Conservation (phyloP, 2,113 vertebrate species). For the Probosciger aterrimus region DNA sequence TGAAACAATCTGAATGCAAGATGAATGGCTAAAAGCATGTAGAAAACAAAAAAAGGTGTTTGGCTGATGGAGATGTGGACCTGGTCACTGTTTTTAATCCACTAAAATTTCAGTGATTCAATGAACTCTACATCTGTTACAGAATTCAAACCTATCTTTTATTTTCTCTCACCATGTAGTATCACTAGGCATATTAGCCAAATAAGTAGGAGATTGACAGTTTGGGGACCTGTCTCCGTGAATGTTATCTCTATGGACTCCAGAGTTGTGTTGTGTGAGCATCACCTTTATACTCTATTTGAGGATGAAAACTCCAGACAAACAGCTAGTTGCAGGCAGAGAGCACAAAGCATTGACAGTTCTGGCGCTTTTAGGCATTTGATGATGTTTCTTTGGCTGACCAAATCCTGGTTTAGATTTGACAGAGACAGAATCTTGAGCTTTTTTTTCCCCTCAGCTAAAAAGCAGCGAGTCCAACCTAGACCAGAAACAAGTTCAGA, state of each 20-base stretch:
- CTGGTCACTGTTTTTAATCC: not conserved
- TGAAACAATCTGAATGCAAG: not conserved
- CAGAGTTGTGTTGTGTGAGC: not conserved
- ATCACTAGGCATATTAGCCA: not conserved
- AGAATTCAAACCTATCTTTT: not conserved
- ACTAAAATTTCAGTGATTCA: not conserved
- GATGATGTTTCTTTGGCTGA: not conserved
- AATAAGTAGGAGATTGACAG: not conserved
- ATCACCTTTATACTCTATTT: rapidly evolving
- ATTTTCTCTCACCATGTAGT: not conserved
- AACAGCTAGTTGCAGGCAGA: not conserved
- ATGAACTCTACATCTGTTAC: not conserved
- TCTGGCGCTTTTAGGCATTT: not conserved
- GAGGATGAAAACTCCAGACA: not conserved
- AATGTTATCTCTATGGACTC: not conserved
- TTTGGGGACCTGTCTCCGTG: not conserved
- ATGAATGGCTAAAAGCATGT: not conserved
- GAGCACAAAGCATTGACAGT: not conserved
- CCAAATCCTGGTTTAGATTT: not conserved
- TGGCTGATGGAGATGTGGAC: not conserved
- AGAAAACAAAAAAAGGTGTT: not conserved
- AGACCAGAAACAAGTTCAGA: not conserved
- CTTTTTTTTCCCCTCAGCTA: not conserved
- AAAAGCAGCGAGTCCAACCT: not conserved
- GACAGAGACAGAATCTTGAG: not conserved